A percentile compares a stretch with the other conserved stretches of the same genome.
phyloP scores from a whole-genome alignment of 2,797 vertebrate genomes.

The Cryptoprocta ferox region DNA sequence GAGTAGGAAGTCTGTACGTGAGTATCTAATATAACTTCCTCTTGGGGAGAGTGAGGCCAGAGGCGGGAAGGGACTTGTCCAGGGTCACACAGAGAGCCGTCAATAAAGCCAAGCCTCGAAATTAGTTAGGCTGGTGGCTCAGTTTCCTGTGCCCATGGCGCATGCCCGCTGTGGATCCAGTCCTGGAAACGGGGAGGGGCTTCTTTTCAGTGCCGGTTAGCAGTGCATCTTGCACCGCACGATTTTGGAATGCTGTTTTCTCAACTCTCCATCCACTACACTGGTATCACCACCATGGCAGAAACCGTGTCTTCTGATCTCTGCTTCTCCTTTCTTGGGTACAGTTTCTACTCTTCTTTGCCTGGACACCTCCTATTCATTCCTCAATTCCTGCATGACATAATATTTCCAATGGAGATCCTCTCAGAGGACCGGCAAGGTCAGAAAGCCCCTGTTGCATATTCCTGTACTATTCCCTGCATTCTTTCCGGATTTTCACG shows the following conservation, averaged over 20 bases:
- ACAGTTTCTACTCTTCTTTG: background rate
- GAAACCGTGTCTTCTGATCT: background rate
- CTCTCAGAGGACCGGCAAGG: too few species aligned
- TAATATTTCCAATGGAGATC: background rate
- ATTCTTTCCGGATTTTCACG: background rate
- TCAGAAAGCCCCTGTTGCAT: background rate
- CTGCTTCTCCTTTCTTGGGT: background rate
- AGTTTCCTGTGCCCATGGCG: background rate
- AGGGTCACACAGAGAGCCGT: background rate
- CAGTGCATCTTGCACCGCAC: accelerated
- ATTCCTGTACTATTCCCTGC: background rate
- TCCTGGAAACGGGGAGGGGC: background rate
- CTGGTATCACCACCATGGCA: background rate
- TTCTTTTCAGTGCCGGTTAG: background rate
- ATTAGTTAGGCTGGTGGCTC: background rate
- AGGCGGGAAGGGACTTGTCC: background rate
- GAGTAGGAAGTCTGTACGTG: background rate
- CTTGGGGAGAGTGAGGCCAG: background rate
- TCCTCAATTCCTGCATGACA: background rate
- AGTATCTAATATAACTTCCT: background rate
- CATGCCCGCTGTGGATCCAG: accelerated
- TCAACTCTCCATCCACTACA: background rate
- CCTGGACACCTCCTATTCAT: background rate
- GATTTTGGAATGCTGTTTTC: background rate
- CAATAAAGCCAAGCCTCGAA: background rate